Evolutionary conservation across 2,888 invertebrate species (phyloP).

Genomic region (Gnatocerus cornutus): DNA sequence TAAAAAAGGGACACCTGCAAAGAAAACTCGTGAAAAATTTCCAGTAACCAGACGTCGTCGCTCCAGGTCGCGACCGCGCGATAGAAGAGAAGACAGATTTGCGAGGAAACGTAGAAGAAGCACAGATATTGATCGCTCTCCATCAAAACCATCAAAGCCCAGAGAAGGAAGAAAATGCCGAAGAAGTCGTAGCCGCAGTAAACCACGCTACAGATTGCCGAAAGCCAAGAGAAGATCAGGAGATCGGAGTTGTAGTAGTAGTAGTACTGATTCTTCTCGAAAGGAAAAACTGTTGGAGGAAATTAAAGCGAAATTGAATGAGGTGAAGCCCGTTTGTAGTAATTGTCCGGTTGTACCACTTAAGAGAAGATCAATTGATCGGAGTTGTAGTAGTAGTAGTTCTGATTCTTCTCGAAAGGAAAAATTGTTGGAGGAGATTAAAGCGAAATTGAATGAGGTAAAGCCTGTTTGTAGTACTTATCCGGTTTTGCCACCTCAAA

Average conservation of each 20-base stretch:
- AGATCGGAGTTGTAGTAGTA: not conserved
- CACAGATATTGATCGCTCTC: too few species aligned
- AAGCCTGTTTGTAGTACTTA: not conserved
- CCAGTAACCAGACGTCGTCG: constrained; percentile 11
- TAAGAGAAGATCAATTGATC: not conserved
- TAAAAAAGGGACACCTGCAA: not conserved
- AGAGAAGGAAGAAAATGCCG: too few species aligned
- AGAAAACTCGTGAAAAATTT: not conserved
- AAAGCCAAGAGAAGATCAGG: not conserved
- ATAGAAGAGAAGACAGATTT: not conserved
- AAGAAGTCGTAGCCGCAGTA: too few species aligned
- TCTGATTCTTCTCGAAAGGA: not conserved
- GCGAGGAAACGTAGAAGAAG: too few species aligned
- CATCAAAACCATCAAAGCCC: too few species aligned
- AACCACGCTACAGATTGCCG: too few species aligned
- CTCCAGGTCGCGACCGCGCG: constrained; percentile 18
- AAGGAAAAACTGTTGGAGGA: constrained; percentile 61
- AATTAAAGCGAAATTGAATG: constrained; percentile 64
- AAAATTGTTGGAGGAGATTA: constrained; percentile 64
- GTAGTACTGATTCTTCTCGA: constrained; percentile 4
- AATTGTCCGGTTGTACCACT: not conserved
- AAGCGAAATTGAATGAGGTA: constrained; percentile 62
- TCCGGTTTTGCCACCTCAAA: too few species aligned
- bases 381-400: not conserved
- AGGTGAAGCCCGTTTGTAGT: constrained; percentile 29